Percentiles rank a stretch among this genome's conserved stretches.
These are phyloP conservation scores for Podarcis cretensis DNA, from an alignment of 2,113 vertebrate species.

Conservation along the genomic window DNA sequence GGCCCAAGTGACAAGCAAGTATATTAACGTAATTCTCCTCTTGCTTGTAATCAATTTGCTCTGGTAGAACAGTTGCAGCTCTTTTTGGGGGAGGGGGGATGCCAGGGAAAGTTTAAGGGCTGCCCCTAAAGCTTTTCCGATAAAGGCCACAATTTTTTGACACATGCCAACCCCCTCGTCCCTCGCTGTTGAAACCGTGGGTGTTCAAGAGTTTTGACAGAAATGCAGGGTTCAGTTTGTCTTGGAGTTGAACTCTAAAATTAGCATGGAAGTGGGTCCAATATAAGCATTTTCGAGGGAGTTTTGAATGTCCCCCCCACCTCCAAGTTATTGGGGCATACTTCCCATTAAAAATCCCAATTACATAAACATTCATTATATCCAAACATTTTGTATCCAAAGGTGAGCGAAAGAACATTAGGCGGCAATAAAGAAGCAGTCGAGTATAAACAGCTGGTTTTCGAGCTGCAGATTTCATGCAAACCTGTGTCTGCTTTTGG, in stretches of 20 bases:
- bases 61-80: slow-evolving; percentile 4
- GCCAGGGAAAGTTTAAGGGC: background rate
- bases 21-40: slow-evolving; percentile 59
- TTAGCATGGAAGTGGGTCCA: background rate
- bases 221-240: background rate
- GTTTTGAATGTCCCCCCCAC: no score
- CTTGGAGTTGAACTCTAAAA: background rate
- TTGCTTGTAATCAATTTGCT: slow-evolving; percentile 49
- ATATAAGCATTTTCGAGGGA: background rate
- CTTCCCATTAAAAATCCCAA: background rate
- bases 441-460: background rate
- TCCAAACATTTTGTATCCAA: background rate
- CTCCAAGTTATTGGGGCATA: background rate
- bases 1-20: slow-evolving; percentile 61
- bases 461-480: background rate
- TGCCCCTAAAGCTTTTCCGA: background rate
- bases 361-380: background rate
- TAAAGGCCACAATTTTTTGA: background rate
- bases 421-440: background rate
- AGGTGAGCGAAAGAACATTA: background rate
- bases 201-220: background rate
- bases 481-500: no score
- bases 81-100: background rate
- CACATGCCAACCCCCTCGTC: background rate
- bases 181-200: no score